Evolutionary conservation across 2,888 invertebrate genomes (phyloP), one percentile per base, ranked within the genome.

Genomic region (Stenotaenia linearis): DNA sequence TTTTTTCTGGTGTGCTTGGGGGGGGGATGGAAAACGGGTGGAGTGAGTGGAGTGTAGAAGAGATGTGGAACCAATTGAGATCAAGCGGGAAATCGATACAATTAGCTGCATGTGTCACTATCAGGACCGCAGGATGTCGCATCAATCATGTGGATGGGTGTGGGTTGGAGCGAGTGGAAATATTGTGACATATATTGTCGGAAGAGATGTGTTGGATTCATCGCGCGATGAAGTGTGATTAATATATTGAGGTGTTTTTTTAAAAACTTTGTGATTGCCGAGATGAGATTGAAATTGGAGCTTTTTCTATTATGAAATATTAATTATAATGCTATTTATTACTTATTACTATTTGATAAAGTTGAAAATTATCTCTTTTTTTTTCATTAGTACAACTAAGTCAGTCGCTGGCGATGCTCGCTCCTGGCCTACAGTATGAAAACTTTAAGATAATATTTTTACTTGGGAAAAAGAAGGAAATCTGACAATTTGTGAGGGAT

Each of bases 21-120:
- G 32, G 32, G 32, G 32, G 9, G 9, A 32, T 12, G 45, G n/a
- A 18, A 25, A 25, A 15, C 0, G 61, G 23, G 61, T 12, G 28
- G 61, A 23, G 61, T 61, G 61, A 25, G 23, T 25, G 9, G 61
- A 23, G 18, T n/a, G 45, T n/a, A 28, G 28, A 3, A 25, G 28
- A 10, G 61, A 61, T 61, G 61, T 61, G 61, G 23, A 61, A 61
- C 61, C 61, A 61, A 61, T 61, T 61, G 61, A 23, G 61, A 61
- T 61, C 61, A 61, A 61, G 61, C 25, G 25, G 28, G 61, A 25
- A 61, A 61, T 61, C 61, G 61, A 61, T 61, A 61, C 61, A 61
- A 61, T 61, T 61, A 61, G 61, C 61, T 61, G 61, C 61, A 61
- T 61, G 61, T 61, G 61, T 61, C 61, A 61, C 61, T 61, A 61